Evolutionary conservation across 1,140 invertebrate genomes (phyloP), one percentile per base, ranked within the genome.

Genomic region (Caerostris extrusa): DNA sequence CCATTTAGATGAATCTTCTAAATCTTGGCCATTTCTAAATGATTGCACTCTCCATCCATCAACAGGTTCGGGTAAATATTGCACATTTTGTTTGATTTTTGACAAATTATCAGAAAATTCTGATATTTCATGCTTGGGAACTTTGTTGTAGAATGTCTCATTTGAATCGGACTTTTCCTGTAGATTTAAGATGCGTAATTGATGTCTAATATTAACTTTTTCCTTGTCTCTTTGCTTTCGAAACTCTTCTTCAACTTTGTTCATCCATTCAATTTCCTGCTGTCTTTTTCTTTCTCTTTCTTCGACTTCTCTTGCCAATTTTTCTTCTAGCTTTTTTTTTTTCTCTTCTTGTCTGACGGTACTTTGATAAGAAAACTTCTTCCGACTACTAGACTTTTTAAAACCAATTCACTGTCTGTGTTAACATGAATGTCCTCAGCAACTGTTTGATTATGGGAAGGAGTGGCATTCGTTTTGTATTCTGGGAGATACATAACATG

Each of bases 401-500:
- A 3, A 53, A 93, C 60, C 56, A 93, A 57, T 82, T 93, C 92
- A 64, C 92, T 89, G 7, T 93, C 92, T 3, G 92, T 89, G 64
- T 88, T 93, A 19, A 88, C 60, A 55, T 81, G 58, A 19, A 67
- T 82, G 19, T 93, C 92, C 50, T 93, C 92, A n/a, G 14, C 57
- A 7, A 58, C n/a, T 3, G 14, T 5, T 19, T 77, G 53, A 12
- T 10, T 17, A 67, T 94, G 64, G 34, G 17, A 14, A 71, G 58
- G 69, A 10, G 55, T 34, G 8, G 87, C 12, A 58, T 19, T 81
- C 58, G 96, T 95, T 94, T 97, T 96, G 87, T 97, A 97, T 85
- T 97, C 97, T 0, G 98, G 98, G 58, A 98, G 96, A 95, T 98
- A 98, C 97, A 98, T 98, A 7, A 98, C 97, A 92, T 95, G 95